Percentiles rank a stretch among this genome's conserved stretches.
These are phyloP conservation scores for Gobionotothen gibberifrons DNA, from an alignment of 2,797 vertebrate species.

Conservation along the genomic window DNA sequence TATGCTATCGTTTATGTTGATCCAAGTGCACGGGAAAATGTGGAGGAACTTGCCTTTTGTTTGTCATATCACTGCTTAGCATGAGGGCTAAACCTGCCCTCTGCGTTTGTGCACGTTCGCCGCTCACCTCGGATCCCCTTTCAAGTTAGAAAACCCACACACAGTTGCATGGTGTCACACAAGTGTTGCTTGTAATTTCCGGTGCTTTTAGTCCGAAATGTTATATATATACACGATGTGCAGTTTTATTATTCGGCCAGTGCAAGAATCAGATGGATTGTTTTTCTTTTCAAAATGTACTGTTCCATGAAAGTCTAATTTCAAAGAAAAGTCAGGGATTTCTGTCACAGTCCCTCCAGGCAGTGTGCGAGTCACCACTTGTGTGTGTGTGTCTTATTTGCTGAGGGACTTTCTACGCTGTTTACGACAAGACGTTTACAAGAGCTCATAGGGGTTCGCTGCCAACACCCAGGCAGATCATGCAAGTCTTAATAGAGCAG, in stretches of 20 bases:
- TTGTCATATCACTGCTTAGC: slow-evolving; percentile 57
- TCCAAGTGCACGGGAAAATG: slow-evolving; percentile 66
- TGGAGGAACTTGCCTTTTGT: slow-evolving; percentile 67
- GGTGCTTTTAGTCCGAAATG: background rate
- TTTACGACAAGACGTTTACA: slow-evolving; percentile 71
- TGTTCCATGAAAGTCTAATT: background rate
- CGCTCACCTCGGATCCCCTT: slow-evolving; percentile 31
- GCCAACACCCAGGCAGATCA: slow-evolving; percentile 73
- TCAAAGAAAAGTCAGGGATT: slow-evolving; percentile 10
- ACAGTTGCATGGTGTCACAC: background rate
- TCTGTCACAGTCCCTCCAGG: slow-evolving; percentile 3
- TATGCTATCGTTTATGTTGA: slow-evolving; percentile 70
- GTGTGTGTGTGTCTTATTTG: slow-evolving; percentile 37
- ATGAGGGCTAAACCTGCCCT: slow-evolving; percentile 58
- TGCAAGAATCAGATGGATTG: background rate
- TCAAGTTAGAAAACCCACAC: slow-evolving; percentile 23
- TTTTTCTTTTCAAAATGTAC: background rate
- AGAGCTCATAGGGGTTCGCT: slow-evolving; percentile 61
- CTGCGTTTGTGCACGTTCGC: slow-evolving; percentile 43
- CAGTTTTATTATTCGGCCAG: background rate
- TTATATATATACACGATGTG: background rate
- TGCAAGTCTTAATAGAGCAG: slow-evolving; percentile 63
- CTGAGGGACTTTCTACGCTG: slow-evolving; percentile 38
- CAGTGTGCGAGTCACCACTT: slow-evolving; percentile 22
- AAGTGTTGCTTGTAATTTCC: slow-evolving; percentile 13